A percentile compares a stretch with the other conserved stretches of the same genome.
Evolutionary conservation across 2,113 vertebrate genomes (phyloP).

Genomic region (Azemiops feae): DNA sequence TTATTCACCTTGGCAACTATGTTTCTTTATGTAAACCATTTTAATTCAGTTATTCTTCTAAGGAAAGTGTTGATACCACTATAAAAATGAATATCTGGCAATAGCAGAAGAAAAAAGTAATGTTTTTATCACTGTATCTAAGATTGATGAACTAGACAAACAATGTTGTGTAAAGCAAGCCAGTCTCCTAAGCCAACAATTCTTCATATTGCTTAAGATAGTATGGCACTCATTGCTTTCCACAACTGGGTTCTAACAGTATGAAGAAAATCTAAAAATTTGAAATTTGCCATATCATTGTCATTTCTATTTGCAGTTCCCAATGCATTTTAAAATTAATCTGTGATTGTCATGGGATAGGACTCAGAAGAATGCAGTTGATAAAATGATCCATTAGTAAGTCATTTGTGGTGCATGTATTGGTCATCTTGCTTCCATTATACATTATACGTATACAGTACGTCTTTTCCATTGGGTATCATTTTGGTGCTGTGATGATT

Average conservation of each 20-base stretch:
- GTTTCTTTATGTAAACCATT: slow-evolving; percentile 41
- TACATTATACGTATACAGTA: background rate
- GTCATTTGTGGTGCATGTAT: background rate
- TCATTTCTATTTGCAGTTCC: background rate
- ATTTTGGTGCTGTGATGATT: background rate
- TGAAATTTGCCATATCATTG: background rate
- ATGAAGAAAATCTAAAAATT: background rate
- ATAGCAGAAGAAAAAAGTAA: slow-evolving; percentile 32
- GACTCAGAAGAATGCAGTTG: background rate
- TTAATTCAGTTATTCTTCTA: slow-evolving; percentile 50
- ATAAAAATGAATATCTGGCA: slow-evolving; percentile 52
- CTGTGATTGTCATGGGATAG: background rate
- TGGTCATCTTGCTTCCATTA: background rate
- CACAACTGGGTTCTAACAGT: background rate
- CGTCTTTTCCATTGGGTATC: too few species aligned
- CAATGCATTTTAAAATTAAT: background rate
- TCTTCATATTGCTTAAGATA: background rate
- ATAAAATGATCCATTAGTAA: background rate
- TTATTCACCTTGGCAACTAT: slow-evolving; percentile 45
- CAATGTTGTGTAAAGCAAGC: slow-evolving; percentile 2
- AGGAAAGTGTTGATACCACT: slow-evolving; percentile 22
- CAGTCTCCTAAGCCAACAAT: slow-evolving; percentile 15
- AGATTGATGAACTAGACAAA: slow-evolving; percentile 42
- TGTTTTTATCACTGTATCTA: slow-evolving; percentile 32
- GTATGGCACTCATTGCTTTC: background rate